A percentile compares a stretch with the other conserved stretches of the same genome.
Evolutionary conservation across 2,113 vertebrate species (phyloP).

Genomic region (Chloropsis cyanopogon): DNA sequence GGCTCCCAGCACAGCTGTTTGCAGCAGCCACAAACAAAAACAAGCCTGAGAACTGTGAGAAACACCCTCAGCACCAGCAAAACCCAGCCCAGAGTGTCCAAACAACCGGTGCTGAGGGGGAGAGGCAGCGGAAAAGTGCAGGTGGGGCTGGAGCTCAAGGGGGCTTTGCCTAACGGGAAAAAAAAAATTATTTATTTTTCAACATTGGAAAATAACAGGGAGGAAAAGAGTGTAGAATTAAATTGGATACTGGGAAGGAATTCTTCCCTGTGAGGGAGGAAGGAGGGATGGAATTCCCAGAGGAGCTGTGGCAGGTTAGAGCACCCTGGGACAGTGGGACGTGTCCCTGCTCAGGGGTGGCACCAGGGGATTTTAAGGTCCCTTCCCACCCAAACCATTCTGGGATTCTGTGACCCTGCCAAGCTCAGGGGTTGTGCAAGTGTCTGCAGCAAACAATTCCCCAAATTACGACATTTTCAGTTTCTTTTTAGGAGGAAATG

Average conservation of each 20-base stretch:
- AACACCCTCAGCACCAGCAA: rapidly evolving
- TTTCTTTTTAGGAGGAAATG: constrained; percentile 5
- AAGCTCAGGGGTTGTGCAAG: neutral
- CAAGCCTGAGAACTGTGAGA: neutral
- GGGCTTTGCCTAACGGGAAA: neutral
- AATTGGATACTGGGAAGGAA: neutral
- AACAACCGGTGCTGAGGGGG: rapidly evolving
- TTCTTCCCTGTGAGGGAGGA: no score
- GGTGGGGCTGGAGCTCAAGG: neutral
- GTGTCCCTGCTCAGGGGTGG: neutral
- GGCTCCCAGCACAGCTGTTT: neutral
- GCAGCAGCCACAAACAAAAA: neutral
- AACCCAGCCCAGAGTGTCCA: rapidly evolving
- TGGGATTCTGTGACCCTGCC: rapidly evolving
- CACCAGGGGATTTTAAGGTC: neutral
- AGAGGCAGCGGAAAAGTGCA: rapidly evolving
- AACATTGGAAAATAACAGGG: rapidly evolving
- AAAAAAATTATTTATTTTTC: neutral
- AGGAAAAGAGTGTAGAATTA: neutral
- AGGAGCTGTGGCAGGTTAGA: rapidly evolving
- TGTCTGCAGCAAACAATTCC: neutral
- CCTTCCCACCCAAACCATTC: neutral
- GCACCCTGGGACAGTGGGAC: rapidly evolving
- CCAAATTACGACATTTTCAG: neutral
- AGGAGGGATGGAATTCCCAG: neutral